Base-by-base conservation (phyloP, 1,140 invertebrate species). In the Harlomillsia oculata region DNA sequence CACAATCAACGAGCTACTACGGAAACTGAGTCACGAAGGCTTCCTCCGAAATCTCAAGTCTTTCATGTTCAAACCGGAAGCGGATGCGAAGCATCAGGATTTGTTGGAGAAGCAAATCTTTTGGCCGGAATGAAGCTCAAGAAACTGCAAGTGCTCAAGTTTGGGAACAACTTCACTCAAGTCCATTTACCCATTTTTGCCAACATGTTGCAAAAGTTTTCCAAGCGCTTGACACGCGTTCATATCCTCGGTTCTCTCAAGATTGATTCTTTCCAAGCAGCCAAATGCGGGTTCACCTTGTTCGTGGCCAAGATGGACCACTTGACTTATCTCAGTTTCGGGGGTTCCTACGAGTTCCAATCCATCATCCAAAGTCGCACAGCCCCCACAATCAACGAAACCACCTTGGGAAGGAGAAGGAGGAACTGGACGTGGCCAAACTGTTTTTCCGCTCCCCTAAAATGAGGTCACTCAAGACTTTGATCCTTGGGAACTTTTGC, bases 401-500 rank as follows among this genome's bases (percentile, higher is more conserved):
- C 56, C 8, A 43, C 36, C 1, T 30, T 62, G n/a, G n/a, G 11
- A 44, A 51, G 23, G 53, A 56, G 11, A n/a, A n/a, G n/a, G n/a
- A n/a, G n/a, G n/a, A n/a, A n/a, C n/a, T 29, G 28, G 54, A 45
- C 13, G 37, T 45, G 48, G 37, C 28, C 14, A 53, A 28, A 46
- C 46, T 43, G 18, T 53, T 20, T 26, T 34, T 53, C 32, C 20
- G 23, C 25, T 21, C 43, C 9, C 54, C 54, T 18, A 49, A 53
- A n/a, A 45, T 53, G 26, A 49, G 25, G 6, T 30, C 18, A 20
- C 20, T 57, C 0, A 29, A 53, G 32, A 46, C 26, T 0, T 21
- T 62, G 3, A 34, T 45, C 13, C 23, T 62, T 1, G 60, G 60
- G 5, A 62, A 62, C 39, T 43, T 62, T 28, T 53, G 54, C 14